Evolutionary conservation across 2,113 vertebrate species (phyloP).

Genomic region (Australoheros scitulus): DNA sequence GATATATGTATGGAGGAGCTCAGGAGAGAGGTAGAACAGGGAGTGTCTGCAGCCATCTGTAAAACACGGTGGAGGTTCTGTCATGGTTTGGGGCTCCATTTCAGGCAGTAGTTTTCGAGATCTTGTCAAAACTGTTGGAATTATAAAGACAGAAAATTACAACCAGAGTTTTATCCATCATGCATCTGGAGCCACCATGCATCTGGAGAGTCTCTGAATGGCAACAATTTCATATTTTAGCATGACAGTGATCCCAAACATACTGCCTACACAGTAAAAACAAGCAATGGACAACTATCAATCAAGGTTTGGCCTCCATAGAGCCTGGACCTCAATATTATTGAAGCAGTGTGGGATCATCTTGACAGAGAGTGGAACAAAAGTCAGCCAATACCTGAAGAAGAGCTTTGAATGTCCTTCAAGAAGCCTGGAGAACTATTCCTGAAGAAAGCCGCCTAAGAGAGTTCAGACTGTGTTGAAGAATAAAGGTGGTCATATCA

Average conservation of each 20-base stretch:
- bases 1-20: neutral
- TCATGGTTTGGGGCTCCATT: neutral
- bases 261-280: neutral
- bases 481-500: too few relatives aligned
- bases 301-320: neutral
- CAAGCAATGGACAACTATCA: neutral
- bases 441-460: too few relatives aligned
- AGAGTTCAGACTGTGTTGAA: too few relatives aligned
- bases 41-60: neutral
- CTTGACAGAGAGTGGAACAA: too few relatives aligned
- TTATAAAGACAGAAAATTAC: fast-evolving
- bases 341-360: neutral
- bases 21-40: neutral
- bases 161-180: neutral
- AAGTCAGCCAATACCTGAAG: too few relatives aligned
- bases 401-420: too few relatives aligned
- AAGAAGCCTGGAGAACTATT: too few relatives aligned
- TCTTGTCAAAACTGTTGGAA: too few relatives aligned
- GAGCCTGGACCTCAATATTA: neutral
- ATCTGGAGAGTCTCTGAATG: too few relatives aligned
- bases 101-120: neutral
- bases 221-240: too few relatives aligned
- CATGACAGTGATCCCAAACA: too few relatives aligned
- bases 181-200: too few relatives aligned
- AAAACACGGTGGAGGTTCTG: neutral